Evolutionary conservation across 2,888 invertebrate species (phyloP).

Genomic region (Sericinus montela): DNA sequence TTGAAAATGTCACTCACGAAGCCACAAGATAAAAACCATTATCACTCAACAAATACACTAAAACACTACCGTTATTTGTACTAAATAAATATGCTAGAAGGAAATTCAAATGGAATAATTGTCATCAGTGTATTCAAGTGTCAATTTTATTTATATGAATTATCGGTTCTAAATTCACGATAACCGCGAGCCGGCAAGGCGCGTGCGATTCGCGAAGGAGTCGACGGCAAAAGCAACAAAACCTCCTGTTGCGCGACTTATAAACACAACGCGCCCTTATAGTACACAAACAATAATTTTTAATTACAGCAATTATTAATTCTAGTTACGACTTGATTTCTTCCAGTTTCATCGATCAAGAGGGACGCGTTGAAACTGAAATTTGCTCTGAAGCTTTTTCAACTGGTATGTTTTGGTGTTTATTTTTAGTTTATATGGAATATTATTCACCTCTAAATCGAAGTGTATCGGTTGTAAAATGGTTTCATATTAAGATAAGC

Average conservation of each 20-base stretch:
- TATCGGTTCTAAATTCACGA: not conserved
- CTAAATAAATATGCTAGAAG: not conserved
- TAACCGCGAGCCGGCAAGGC: slow-evolving; percentile 17
- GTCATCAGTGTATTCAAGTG: not conserved
- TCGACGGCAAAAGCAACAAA: slow-evolving; percentile 41
- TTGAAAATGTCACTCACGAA: slow-evolving; percentile 20
- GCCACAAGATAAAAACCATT: slow-evolving; percentile 26
- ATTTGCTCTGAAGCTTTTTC: slow-evolving; percentile 17
- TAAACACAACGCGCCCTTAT: slow-evolving; percentile 57
- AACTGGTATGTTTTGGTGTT: slow-evolving; percentile 25
- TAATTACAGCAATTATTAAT: slow-evolving; percentile 62
- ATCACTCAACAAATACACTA: slow-evolving; percentile 27
- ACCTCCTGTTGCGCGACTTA: slow-evolving; percentile 50
- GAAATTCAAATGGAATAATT: not conserved
- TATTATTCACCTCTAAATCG: slow-evolving; percentile 43
- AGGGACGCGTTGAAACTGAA: slow-evolving; percentile 25
- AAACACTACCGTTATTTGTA: slow-evolving; percentile 13
- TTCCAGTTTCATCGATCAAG: slow-evolving; percentile 50
- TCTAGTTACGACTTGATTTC: slow-evolving; percentile 69
- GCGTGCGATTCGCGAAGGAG: slow-evolving; percentile 42
- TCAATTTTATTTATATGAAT: not conserved
- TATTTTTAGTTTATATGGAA: slow-evolving; percentile 50
- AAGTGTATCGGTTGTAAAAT: slow-evolving; percentile 35
- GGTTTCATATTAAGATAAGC: slow-evolving; percentile 21
- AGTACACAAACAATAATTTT: slow-evolving; percentile 40